Conservation (phyloP, 2,888 invertebrate genomes). For the Biston betularia region DNA sequence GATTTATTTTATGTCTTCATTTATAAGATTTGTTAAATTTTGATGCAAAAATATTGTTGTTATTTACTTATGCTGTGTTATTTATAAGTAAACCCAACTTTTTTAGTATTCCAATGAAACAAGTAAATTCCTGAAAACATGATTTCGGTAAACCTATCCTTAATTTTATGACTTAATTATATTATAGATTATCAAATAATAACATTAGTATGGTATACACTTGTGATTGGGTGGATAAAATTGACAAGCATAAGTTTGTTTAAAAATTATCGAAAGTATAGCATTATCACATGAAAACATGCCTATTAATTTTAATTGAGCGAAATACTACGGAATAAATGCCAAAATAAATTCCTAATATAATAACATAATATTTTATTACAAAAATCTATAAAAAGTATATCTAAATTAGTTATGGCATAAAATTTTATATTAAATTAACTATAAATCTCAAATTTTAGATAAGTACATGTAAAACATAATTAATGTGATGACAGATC, state of each 20-base stretch:
- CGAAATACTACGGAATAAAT: conserved; percentile 72
- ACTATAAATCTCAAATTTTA: conserved; percentile 77
- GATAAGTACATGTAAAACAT: conserved; percentile 63
- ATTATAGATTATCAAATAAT: conserved; percentile 21
- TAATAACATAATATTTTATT: conserved; percentile 62
- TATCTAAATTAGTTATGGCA: conserved; percentile 84
- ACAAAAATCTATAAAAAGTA: conserved; percentile 70
- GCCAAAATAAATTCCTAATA: conserved; percentile 63
- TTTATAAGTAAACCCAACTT: conserved; percentile 34
- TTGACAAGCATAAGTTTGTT: conserved; percentile 17
- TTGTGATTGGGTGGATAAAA: conserved; percentile 21
- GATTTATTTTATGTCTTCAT: conserved; percentile 72
- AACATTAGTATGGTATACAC: conserved; percentile 28
- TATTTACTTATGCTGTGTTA: conserved; percentile 51
- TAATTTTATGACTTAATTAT: conserved; percentile 29
- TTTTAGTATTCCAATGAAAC: conserved; percentile 37
- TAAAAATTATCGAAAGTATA: conserved; percentile 11
- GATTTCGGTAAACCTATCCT: conserved; percentile 28
- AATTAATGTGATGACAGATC: conserved; percentile 44
- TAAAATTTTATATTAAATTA: conserved; percentile 72
- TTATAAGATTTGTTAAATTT: conserved; percentile 72
- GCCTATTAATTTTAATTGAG: conserved; percentile 72
- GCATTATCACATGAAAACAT: conserved; percentile 46
- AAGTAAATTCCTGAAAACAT: conserved; percentile 36
- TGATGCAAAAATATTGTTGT: conserved; percentile 78